Conservation (phyloP, 2,888 invertebrate genomes). For the Stenodera caucasica region DNA sequence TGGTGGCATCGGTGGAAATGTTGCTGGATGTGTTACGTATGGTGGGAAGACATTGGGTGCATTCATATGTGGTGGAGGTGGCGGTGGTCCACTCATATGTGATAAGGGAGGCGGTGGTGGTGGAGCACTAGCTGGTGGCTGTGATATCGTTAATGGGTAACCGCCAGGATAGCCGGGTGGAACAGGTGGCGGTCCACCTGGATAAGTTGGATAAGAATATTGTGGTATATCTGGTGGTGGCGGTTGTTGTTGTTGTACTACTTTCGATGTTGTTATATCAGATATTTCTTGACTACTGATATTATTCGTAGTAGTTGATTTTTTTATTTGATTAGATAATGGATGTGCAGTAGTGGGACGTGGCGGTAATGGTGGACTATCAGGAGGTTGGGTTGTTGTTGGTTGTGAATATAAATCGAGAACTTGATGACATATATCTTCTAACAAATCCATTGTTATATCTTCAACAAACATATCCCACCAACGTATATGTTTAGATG, state of each 20-base stretch:
- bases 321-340: neutral
- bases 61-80: slow-evolving; percentile 47
- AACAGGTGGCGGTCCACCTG: slow-evolving; percentile 42
- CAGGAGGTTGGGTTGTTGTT: slow-evolving; percentile 58
- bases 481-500: slow-evolving; percentile 81
- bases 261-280: slow-evolving; percentile 21
- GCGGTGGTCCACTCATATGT: slow-evolving; percentile 24
- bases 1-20: slow-evolving; percentile 55
- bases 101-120: slow-evolving; percentile 31
- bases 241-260: slow-evolving; percentile 18
- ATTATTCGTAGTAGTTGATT: neutral
- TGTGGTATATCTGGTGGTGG: slow-evolving; percentile 47
- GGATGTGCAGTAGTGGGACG: slow-evolving; percentile 38
- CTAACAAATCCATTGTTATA: slow-evolving; percentile 89
- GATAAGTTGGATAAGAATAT: slow-evolving; percentile 50
- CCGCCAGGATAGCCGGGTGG: slow-evolving; percentile 48
- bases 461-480: slow-evolving; percentile 99
- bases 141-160: slow-evolving; percentile 52
- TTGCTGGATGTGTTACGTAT: slow-evolving; percentile 49
- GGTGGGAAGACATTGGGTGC: slow-evolving; percentile 48
- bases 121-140: slow-evolving; percentile 42
- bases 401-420: slow-evolving; percentile 87
- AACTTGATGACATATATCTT: slow-evolving; percentile 96
- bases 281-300: slow-evolving; percentile 58
- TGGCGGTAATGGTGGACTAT: slow-evolving; percentile 67